A percentile compares a stretch with the other conserved stretches of the same genome.
phyloP scores from a whole-genome alignment of 2,888 invertebrate species.

The Brenthis daphne region DNA sequence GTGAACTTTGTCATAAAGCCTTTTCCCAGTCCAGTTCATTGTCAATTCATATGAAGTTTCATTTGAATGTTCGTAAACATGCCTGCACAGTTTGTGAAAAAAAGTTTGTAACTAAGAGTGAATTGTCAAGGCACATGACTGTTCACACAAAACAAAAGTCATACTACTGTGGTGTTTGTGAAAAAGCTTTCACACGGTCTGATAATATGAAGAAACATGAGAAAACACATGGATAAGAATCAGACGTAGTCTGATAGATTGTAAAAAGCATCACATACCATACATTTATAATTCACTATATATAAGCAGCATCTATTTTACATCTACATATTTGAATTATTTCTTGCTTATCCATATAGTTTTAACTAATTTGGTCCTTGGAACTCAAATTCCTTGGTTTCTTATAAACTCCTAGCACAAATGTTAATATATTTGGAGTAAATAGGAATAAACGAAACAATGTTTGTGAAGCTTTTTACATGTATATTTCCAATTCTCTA shows the following conservation, averaged over 20 bases:
- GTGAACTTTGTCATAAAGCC: conserved; percentile 78
- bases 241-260: conserved; percentile 30
- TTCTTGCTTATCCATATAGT: not conserved
- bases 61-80: conserved; percentile 79
- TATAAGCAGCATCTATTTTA: not conserved
- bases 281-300: not conserved
- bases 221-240: conserved; percentile 75
- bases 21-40: conserved; percentile 80
- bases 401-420: conserved; percentile 11
- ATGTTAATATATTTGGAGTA: conserved; percentile 7
- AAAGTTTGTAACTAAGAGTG: conserved; percentile 81
- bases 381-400: not conserved
- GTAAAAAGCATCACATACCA: conserved; percentile 37
- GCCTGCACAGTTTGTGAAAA: conserved; percentile 80
- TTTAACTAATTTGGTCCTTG: not conserved
- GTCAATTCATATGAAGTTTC: conserved; percentile 81
- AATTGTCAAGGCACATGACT: conserved; percentile 80
- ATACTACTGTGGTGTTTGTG: conserved; percentile 79
- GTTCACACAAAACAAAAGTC: conserved; percentile 81
- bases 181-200: conserved; percentile 79
- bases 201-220: conserved; percentile 82
- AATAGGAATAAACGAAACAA: not conserved
- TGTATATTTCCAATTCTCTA: conserved; percentile 72
- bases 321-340: conserved; percentile 2
- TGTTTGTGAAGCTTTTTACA: conserved; percentile 52